phyloP scores from a whole-genome alignment of 2,888 invertebrate genomes.

The Hoplodrina blanda region DNA sequence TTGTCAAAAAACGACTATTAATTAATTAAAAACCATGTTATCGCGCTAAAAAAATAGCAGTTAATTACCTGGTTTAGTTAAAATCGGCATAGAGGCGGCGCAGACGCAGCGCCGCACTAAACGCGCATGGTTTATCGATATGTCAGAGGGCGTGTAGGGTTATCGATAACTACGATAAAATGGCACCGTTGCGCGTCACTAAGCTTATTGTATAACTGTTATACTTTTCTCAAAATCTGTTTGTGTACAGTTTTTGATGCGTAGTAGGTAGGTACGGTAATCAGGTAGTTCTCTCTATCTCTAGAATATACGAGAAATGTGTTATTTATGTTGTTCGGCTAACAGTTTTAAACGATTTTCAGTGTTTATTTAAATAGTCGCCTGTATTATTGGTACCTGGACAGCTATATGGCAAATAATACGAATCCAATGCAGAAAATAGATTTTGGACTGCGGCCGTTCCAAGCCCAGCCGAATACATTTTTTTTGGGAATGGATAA shows the following conservation, averaged over 20 bases:
- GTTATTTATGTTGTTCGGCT: too few species aligned
- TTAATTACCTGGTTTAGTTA: constrained; percentile 70
- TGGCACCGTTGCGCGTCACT: constrained; percentile 78
- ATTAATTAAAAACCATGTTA: constrained; percentile 44
- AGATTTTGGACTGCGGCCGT: too few species aligned
- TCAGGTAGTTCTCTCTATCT: neutral
- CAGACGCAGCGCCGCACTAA: constrained; percentile 69
- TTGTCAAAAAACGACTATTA: constrained; percentile 25
- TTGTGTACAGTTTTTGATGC: constrained; percentile 32
- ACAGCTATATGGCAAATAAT: too few species aligned
- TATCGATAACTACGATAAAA: constrained; percentile 78
- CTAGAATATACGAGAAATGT: neutral
- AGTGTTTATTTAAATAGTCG: neutral
- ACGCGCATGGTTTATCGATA: constrained; percentile 76
- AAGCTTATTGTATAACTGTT: constrained; percentile 65
- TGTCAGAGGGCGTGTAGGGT: constrained; percentile 79
- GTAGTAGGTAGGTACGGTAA: constrained; percentile 32
- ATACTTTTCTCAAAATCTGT: constrained; percentile 50
- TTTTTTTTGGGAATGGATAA: too few species aligned
- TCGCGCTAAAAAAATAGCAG: constrained; percentile 42
- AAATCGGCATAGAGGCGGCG: constrained; percentile 61
- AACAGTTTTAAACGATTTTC: neutral
- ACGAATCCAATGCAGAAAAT: too few species aligned
- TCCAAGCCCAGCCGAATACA: too few species aligned
- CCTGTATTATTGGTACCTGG: too few species aligned